A percentile compares a stretch with the other conserved stretches of the same genome.
Conservation (phyloP, 2,797 vertebrate genomes). For the Odontamblyopus rebecca region DNA sequence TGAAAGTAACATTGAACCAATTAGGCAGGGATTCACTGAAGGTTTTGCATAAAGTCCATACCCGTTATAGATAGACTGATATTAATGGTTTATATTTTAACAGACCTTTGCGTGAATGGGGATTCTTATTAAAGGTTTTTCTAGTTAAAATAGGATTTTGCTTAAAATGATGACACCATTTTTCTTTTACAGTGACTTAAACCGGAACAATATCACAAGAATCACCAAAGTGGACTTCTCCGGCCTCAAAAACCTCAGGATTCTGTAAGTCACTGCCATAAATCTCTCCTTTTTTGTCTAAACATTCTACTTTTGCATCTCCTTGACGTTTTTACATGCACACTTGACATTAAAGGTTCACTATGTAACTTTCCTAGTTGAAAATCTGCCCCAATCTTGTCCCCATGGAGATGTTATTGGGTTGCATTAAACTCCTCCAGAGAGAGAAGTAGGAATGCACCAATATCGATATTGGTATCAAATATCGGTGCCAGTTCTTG, state of each 20-base stretch:
- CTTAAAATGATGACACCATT: background rate
- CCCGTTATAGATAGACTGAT: background rate
- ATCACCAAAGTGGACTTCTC: slow-evolving; percentile 94
- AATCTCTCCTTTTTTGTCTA: background rate
- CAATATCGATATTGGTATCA: no score
- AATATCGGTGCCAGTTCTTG: no score
- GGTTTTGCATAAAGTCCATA: background rate
- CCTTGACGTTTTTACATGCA: background rate
- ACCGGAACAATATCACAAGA: slow-evolving; percentile 96
- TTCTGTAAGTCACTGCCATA: slow-evolving; percentile 83
- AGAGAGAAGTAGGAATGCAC: no score
- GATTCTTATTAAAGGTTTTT: background rate
- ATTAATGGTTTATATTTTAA: background rate
- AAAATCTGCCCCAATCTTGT: background rate
- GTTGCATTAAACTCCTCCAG: background rate
- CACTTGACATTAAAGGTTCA: background rate
- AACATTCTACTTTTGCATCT: no score
- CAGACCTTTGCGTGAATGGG: background rate
- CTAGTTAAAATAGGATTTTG: background rate
- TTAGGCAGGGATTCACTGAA: background rate
- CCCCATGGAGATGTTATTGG: background rate
- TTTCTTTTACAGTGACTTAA: slow-evolving; percentile 85
- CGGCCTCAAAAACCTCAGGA: slow-evolving; percentile 93
- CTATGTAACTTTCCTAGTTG: background rate
- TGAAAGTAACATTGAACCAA: background rate